Evolutionary conservation across 1,140 invertebrate genomes (phyloP), one percentile per base, ranked within the genome.

Genomic region (Epicauta chinensis): DNA sequence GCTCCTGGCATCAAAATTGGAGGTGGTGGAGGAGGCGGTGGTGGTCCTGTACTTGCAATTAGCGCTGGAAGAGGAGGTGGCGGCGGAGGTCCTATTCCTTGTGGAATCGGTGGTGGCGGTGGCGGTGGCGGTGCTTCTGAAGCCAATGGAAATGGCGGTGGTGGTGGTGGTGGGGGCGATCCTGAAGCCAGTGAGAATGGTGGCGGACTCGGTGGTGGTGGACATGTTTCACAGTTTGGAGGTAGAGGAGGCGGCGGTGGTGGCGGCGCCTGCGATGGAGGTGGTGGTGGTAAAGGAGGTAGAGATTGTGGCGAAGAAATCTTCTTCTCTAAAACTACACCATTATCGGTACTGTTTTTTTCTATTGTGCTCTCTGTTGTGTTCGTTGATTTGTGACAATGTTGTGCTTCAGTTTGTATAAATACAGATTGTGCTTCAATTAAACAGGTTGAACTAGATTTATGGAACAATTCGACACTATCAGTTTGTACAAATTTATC

Each of bases 221-320:
- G 63, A 6, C 61, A 62, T 0, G 63, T 60, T 0, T 58, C 60
- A 7, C 69, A 70, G 13, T 68, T n/a, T n/a, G 85, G 84, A 11
- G 79, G 70, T 12, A 84, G 84, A 47, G 86, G 67, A 7, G 68
- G 66, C 6, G 61, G 55, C 34, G 60, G 58, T 38, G 45, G 50
- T 16, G 34, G 7, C 16, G 34, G 7, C 16, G 34, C 7, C 11
- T 12, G 2, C 12, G 5, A 9, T 16, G 29, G n/a, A 29, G 35
- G 13, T 14, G 43, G 11, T 30, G 30, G 37, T 16, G 40, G 46
- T 23, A 48, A 49, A 17, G 52, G 44, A 4, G 53, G 38, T 2
- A 47, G 40, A 13, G 32, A 14, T 10, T 29, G 17, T 11, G 36
- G 16, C 16, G 23, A n/a, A n/a, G n/a, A n/a, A 35, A 36, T 16